Evolutionary conservation across 2,797 vertebrate species (phyloP).

Genomic region (Microctenopoma stevenorrisi): DNA sequence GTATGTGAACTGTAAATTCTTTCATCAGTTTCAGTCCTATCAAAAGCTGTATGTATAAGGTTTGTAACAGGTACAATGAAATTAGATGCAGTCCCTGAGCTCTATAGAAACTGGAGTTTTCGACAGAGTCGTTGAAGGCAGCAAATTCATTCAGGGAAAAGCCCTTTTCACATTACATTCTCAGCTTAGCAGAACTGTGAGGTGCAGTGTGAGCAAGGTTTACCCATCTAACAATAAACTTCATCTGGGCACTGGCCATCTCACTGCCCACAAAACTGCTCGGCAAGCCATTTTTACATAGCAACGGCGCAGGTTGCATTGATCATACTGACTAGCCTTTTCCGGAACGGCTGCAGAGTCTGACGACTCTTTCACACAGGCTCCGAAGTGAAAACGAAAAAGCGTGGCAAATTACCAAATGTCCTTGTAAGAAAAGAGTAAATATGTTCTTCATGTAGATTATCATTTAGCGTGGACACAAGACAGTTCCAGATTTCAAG

Average conservation of each 20-base stretch:
- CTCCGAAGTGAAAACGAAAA: conserved; percentile 42
- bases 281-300: conserved; percentile 39
- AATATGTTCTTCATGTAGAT: conserved; percentile 30
- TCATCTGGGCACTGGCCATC: conserved; percentile 7
- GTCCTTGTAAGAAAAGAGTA: conserved; percentile 37
- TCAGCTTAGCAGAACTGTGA: conserved; percentile 37
- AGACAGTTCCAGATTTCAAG: conserved; percentile 13
- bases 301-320: conserved; percentile 29
- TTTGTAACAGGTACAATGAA: no score
- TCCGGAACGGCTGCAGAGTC: conserved; percentile 28
- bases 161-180: no score
- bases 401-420: conserved; percentile 48
- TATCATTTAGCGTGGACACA: conserved; percentile 30
- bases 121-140: no score
- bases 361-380: conserved; percentile 39
- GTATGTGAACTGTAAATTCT: no score
- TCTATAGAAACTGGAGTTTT: no score
- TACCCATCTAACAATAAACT: conserved; percentile 34
- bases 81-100: no score
- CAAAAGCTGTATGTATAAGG: no score
- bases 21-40: no score
- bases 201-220: conserved; percentile 23
- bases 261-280: conserved; percentile 40
- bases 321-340: conserved; percentile 24
- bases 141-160: no score